Conservation (phyloP, 2,888 invertebrate species). For the Leucozona laternaria region DNA sequence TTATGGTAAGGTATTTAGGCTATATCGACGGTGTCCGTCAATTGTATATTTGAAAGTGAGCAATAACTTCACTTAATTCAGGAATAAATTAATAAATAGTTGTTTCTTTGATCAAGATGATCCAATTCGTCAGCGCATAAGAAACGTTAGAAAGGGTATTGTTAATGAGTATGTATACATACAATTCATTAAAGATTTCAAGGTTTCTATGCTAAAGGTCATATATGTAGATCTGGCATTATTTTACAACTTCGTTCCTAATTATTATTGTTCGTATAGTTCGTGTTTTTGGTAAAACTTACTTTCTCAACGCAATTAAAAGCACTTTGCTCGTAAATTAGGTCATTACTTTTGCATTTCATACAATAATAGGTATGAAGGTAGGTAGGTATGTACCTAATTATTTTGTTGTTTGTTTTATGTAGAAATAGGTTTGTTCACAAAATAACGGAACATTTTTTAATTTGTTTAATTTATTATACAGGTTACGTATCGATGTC, state of each 20-base stretch:
- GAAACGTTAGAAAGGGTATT: not conserved
- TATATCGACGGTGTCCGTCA: constrained; percentile 19
- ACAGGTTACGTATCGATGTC: too few relatives aligned
- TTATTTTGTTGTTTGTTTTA: not conserved
- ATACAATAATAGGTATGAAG: not conserved
- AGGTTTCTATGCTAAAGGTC: constrained; percentile 20
- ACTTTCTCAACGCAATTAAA: not conserved
- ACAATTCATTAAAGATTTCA: constrained; percentile 9
- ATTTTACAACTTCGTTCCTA: not conserved
- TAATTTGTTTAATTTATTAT: too few relatives aligned
- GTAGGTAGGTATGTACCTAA: not conserved
- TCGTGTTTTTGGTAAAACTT: not conserved
- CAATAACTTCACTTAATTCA: not conserved
- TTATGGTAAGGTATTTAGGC: not conserved
- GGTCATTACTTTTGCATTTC: not conserved
- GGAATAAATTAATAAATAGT: constrained; percentile 26
- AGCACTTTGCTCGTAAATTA: not conserved
- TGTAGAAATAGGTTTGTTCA: too few relatives aligned
- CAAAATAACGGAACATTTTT: too few relatives aligned
- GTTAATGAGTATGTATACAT: not conserved
- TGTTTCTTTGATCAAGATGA: constrained; percentile 9
- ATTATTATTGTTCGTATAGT: not conserved
- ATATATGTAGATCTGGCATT: not conserved
- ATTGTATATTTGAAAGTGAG: constrained; percentile 13
- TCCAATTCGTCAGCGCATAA: not conserved